These are phyloP conservation scores for Sitobion miscanthi DNA, from an alignment of 1,140 invertebrate genomes.

Conservation along the genomic window DNA sequence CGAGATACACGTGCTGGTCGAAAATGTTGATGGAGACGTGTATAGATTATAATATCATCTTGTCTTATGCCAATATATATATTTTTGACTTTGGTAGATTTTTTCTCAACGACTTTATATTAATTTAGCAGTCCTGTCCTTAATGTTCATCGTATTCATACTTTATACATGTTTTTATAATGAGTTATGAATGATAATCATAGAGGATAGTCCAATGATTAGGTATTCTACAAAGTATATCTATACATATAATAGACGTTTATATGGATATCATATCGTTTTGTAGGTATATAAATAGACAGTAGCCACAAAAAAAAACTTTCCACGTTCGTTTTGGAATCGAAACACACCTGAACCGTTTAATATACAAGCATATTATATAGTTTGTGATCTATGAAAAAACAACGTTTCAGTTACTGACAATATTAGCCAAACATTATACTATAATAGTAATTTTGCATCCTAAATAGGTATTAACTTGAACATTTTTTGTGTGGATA, in stretches of 20 bases:
- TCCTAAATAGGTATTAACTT: not conserved
- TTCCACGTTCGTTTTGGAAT: not conserved
- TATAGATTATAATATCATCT: not conserved
- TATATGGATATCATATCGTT: not conserved
- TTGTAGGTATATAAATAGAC: not conserved
- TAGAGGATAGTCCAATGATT: not conserved
- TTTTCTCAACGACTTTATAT: not conserved
- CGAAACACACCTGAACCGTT: not conserved
- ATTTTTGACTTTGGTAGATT: not conserved
- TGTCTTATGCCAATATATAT: not conserved
- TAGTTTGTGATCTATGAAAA: not conserved
- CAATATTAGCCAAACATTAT: not conserved
- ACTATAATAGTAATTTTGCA: not conserved
- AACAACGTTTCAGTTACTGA: not conserved
- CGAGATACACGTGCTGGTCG: not conserved
- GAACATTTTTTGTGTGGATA: no score
- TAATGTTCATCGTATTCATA: not conserved
- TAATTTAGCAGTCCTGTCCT: not conserved
- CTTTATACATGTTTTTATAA: not conserved
- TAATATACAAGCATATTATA: not conserved
- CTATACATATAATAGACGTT: not conserved
- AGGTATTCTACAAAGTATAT: not conserved
- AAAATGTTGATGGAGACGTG: not conserved
- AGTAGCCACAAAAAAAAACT: not conserved
- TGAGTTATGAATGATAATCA: not conserved